A percentile compares a stretch with the other conserved stretches of the same genome.
Conservation (phyloP, 2,113 vertebrate species). For the Dasyurus viverrinus region DNA sequence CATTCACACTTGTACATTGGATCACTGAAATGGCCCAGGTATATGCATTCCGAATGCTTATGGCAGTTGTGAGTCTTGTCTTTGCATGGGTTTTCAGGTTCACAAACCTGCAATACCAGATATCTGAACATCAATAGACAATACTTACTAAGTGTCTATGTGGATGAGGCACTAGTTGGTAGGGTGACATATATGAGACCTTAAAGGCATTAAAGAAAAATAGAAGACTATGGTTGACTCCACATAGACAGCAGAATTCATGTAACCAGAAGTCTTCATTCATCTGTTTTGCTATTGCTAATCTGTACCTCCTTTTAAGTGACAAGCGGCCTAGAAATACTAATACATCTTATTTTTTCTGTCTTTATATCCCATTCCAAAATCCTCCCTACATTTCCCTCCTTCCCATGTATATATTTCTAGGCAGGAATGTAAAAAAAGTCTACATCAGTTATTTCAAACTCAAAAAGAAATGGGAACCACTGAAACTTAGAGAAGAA, state of each 20-base stretch:
- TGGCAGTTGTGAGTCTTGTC: conserved; percentile 96
- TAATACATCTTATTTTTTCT: not conserved
- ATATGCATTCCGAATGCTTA: conserved; percentile 93
- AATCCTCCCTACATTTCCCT: not conserved
- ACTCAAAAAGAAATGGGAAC: not conserved
- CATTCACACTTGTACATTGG: conserved; percentile 99
- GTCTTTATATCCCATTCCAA: not conserved
- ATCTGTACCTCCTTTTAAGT: not conserved
- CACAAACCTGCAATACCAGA: conserved; percentile 88
- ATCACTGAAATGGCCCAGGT: conserved; percentile 96
- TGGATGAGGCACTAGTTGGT: not conserved
- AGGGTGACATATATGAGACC: not conserved
- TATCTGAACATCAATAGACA: not conserved
- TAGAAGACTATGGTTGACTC: not conserved
- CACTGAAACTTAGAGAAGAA: not conserved
- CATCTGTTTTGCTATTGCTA: not conserved
- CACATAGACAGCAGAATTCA: not conserved
- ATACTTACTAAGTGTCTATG: not conserved
- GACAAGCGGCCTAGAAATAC: not conserved
- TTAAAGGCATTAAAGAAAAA: not conserved
- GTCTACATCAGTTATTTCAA: not conserved
- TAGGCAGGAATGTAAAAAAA: not conserved
- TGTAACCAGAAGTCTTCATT: not conserved
- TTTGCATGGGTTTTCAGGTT: conserved; percentile 96
- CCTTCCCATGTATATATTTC: not conserved